phyloP scores from a whole-genome alignment of 2,888 invertebrate genomes.

The Cheiracanthium punctorium region DNA sequence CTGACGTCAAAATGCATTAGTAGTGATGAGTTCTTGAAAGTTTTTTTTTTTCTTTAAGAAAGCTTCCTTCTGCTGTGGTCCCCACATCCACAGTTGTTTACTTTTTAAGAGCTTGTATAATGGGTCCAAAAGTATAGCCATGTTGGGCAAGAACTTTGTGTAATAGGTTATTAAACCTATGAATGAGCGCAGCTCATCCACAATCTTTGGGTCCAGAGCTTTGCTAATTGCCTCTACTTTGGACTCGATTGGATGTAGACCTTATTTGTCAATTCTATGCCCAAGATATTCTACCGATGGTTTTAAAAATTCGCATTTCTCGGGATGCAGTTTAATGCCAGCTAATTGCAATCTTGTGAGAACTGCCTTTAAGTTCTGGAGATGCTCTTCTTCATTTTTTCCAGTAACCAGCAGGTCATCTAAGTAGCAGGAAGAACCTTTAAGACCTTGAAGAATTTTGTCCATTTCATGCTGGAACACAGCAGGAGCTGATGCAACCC shows the following conservation, averaged over 20 bases:
- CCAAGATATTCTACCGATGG: too few species aligned
- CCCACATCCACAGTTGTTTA: slow-evolving; percentile 70
- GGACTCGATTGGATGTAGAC: too few species aligned
- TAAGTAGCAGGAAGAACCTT: too few species aligned
- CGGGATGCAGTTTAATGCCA: not conserved
- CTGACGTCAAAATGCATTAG: slow-evolving; percentile 74
- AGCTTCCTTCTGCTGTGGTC: too few species aligned
- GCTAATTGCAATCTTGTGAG: not conserved
- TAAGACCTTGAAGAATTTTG: too few species aligned
- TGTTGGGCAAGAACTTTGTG: slow-evolving; percentile 72
- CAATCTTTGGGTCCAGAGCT: slow-evolving; percentile 72
- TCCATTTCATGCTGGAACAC: too few species aligned
- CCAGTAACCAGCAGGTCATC: too few species aligned
- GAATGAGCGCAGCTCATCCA: slow-evolving; percentile 72
- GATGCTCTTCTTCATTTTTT: not conserved
- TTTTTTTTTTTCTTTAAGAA: too few species aligned
- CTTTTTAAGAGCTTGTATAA: slow-evolving; percentile 71
- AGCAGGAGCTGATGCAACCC: slow-evolving; percentile 2
- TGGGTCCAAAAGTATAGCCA: slow-evolving; percentile 71
- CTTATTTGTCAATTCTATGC: too few species aligned
- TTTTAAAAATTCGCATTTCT: slow-evolving; percentile 4
- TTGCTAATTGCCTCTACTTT: too few species aligned
- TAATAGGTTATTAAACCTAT: too few species aligned
- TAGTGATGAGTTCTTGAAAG: slow-evolving; percentile 72
- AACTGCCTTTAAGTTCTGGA: not conserved